Evolutionary conservation across 2,113 vertebrate species (phyloP).

Genomic region (Hippocampus guttulatus): DNA sequence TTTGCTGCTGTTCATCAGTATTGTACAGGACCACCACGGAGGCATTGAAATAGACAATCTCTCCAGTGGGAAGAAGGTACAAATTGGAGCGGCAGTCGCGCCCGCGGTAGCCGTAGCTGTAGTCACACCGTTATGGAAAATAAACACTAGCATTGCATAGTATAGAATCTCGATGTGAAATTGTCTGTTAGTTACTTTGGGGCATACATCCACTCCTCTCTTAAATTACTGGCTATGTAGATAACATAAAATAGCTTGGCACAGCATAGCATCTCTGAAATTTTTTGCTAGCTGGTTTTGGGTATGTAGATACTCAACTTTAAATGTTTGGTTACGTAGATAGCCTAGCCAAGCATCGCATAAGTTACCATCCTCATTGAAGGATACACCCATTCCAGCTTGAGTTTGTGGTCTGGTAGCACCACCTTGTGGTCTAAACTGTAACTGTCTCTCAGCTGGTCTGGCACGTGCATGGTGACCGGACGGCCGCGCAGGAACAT

Average conservation of each 20-base stretch:
- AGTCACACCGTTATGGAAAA: background rate
- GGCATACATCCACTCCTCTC: background rate
- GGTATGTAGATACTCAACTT: background rate
- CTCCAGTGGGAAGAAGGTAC: conserved; percentile 85
- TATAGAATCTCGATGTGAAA: background rate
- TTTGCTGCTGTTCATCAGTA: conserved; percentile 83
- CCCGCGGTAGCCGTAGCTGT: conserved; percentile 86
- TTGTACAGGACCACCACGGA: conserved; percentile 87
- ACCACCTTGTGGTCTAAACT: conserved; percentile 77
- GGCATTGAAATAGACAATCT: conserved; percentile 89
- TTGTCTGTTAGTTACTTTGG: background rate
- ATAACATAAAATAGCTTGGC: background rate
- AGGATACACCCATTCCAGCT: conserved; percentile 95
- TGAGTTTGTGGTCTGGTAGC: conserved; percentile 76
- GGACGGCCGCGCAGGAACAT: conserved; percentile 89
- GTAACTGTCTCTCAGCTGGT: conserved; percentile 73
- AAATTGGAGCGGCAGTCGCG: conserved; percentile 87
- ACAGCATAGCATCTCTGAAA: background rate
- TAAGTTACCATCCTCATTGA: conserved; percentile 3
- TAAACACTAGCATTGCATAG: background rate
- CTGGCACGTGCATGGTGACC: conserved; percentile 81
- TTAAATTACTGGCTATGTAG: background rate
- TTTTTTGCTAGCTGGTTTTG: background rate
- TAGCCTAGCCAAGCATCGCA: too few species aligned
- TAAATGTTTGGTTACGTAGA: too few species aligned